phyloP scores from a whole-genome alignment of 2,888 invertebrate genomes.

The Pediacus dermestoides region DNA sequence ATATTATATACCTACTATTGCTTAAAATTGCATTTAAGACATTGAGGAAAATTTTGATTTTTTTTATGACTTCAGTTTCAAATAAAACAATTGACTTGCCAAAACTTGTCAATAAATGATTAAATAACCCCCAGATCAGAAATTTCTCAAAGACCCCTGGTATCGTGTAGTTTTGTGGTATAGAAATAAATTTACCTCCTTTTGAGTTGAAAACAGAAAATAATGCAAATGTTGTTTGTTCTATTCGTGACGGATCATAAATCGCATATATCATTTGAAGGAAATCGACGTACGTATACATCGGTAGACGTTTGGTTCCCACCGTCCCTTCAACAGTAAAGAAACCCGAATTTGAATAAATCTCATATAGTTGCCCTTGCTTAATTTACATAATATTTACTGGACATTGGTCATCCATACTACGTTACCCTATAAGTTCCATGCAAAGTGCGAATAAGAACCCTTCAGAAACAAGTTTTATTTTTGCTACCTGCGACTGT shows the following conservation, averaged over 20 bases:
- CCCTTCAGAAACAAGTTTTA: conserved; percentile 28
- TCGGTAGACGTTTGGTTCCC: conserved; percentile 30
- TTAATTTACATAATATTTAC: conserved; percentile 44
- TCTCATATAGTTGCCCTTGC: conserved; percentile 35
- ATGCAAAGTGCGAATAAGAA: conserved; percentile 14
- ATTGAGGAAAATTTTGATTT: too few species aligned
- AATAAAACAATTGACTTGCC: too few species aligned
- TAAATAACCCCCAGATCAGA: too few species aligned
- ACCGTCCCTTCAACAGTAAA: conserved; percentile 33
- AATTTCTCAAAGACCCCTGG: too few species aligned
- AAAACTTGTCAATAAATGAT: too few species aligned
- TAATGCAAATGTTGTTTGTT: conserved; percentile 35
- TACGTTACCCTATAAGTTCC: conserved; percentile 9
- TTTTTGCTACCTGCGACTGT: conserved; percentile 24
- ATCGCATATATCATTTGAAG: conserved; percentile 21
- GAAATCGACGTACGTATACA: conserved; percentile 1
- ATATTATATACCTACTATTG: too few species aligned
- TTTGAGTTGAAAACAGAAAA: neutral
- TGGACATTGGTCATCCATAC: conserved; percentile 44
- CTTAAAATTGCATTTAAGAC: too few species aligned
- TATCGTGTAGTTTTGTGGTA: too few species aligned
- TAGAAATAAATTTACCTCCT: too few species aligned
- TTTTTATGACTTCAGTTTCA: too few species aligned
- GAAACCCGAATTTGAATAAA: conserved; percentile 38
- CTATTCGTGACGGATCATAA: conserved; percentile 22